Evolutionary conservation across 1,140 invertebrate species (phyloP).

Genomic region (Formica exsecta): DNA sequence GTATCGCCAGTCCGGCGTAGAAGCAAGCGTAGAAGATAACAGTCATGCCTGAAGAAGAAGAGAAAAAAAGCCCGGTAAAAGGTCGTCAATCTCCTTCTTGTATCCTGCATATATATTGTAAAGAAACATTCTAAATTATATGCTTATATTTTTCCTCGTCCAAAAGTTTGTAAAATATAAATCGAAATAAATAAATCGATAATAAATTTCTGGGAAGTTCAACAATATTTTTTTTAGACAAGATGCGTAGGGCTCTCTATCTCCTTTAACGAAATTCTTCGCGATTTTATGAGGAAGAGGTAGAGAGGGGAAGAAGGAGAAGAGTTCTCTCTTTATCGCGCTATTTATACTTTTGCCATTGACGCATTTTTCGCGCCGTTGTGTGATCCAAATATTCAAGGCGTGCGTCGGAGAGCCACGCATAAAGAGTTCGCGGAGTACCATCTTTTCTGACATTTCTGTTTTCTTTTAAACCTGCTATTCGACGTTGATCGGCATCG

Average conservation of each 20-base stretch:
- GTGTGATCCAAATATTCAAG: constrained; percentile 33
- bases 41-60: constrained; percentile 90
- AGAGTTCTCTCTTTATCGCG: neutral
- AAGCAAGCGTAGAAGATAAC: constrained; percentile 94
- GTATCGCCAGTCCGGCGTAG: constrained; percentile 91
- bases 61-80: constrained; percentile 21
- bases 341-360: constrained; percentile 47
- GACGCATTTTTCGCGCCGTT: constrained; percentile 1
- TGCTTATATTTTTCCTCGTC: neutral
- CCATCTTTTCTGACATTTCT: neutral
- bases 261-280: neutral
- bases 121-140: neutral
- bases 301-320: neutral
- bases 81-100: neutral
- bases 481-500: neutral
- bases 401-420: neutral
- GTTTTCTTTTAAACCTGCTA: neutral
- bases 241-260: too few species aligned
- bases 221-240: too few species aligned
- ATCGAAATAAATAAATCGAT: neutral
- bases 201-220: neutral
- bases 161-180: neutral
- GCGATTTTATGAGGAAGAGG: neutral
- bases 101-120: neutral
- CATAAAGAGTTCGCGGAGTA: neutral